phyloP scores from a whole-genome alignment of 2,113 vertebrate species.

The Paedocypris sp. region DNA sequence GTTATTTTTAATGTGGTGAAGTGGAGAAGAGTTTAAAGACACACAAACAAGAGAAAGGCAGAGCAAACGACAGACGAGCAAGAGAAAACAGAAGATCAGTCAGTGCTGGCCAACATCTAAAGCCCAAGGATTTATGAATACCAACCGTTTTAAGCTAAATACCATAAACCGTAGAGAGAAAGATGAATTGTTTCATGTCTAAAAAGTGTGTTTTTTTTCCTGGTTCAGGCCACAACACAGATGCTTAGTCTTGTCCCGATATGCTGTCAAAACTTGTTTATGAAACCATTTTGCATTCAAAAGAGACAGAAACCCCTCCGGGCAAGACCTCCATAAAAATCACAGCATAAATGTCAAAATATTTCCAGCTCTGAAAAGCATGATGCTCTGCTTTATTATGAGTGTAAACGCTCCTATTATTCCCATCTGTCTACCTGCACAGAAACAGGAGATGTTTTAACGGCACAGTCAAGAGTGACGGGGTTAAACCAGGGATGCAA shows the following conservation, averaged over 20 bases:
- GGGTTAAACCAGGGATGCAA: conserved; percentile 7
- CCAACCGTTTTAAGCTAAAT: background rate
- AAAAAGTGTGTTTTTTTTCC: background rate
- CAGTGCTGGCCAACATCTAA: background rate
- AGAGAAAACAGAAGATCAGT: background rate
- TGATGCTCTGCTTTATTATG: too few relatives aligned
- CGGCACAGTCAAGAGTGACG: background rate
- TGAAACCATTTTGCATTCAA: conserved; percentile 1
- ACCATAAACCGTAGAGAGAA: background rate
- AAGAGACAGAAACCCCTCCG: background rate
- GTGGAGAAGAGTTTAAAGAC: conserved; percentile 10
- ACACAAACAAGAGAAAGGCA: conserved; percentile 7
- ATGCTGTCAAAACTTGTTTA: conserved; percentile 18
- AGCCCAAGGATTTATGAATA: background rate
- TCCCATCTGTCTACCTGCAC: background rate
- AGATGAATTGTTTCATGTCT: background rate
- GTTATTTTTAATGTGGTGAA: conserved; percentile 24
- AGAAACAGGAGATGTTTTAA: background rate
- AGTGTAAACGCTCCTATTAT: too few relatives aligned
- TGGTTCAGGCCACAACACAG: background rate
- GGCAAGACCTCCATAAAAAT: background rate
- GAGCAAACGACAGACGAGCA: background rate
- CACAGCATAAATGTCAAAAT: background rate
- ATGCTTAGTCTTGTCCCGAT: background rate
- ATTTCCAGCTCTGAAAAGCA: too few relatives aligned